phyloP scores from a whole-genome alignment of 1,140 invertebrate species.

The Mycetomoellerius zeteki region DNA sequence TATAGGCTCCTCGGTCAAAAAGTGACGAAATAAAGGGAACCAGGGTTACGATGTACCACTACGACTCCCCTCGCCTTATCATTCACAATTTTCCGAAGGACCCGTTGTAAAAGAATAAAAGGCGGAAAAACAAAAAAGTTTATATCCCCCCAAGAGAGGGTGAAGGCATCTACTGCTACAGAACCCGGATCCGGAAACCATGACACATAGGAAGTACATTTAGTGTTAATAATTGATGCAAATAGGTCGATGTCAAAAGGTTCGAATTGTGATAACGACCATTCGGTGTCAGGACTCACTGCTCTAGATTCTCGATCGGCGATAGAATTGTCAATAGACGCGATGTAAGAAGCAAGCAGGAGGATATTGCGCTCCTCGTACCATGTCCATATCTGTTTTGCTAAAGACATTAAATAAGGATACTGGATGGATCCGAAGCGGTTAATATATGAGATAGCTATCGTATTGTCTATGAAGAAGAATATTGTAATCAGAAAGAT shows the following conservation, averaged over 20 bases:
- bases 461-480: conserved; percentile 13
- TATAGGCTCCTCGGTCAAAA: conserved; percentile 51
- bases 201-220: not conserved
- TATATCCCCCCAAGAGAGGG: not conserved
- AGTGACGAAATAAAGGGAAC: conserved; percentile 63
- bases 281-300: not conserved
- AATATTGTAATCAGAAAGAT: not conserved
- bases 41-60: conserved; percentile 69
- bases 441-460: not conserved
- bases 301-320: not conserved
- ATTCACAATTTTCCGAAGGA: conserved; percentile 63
- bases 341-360: not conserved
- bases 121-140: conserved; percentile 73
- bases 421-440: not conserved
- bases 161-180: not conserved
- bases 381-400: not conserved
- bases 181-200: not conserved
- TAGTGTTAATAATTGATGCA: not conserved
- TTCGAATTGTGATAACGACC: not conserved
- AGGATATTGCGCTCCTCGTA: not conserved
- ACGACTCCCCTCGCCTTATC: conserved; percentile 66
- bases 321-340: not conserved
- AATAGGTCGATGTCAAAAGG: not conserved
- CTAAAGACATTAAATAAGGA: not conserved
- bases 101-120: conserved; percentile 58